Base-by-base conservation (phyloP, 2,797 vertebrate species). In the Orientallactaga sibirica region DNA sequence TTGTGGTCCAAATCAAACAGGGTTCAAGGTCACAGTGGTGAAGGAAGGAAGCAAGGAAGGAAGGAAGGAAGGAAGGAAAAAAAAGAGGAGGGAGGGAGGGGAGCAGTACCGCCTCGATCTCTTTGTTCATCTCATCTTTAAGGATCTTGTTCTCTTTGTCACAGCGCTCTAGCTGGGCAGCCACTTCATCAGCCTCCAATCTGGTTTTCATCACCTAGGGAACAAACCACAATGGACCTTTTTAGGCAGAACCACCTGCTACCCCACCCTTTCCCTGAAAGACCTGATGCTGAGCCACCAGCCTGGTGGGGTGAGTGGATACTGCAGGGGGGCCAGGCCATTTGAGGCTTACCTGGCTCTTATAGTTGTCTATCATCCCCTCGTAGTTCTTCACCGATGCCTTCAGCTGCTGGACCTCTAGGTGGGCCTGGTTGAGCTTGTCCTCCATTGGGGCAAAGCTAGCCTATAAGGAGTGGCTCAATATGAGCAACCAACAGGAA, bases 371-470 rank as follows among this genome's bases (percentile, higher is more conserved):
- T 93, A 99, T 98, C 96, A 99, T 97, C 14, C 91, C 98, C 96
- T 99, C 99, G 0, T 99, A 99, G 93, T 99, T 99, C 94, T 98
- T 98, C 91, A 99, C 95, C 7, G 99, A 99, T 9, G 94, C 98
- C 97, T 98, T 99, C 89, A 99, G 98, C 96, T 99, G 98, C 93
- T 99, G 98, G 55, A 99, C 97, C 96, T 99, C 99, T 7, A 97
- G 92, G 58, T 99, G 98, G 0, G 99, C 98, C 90, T 98, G 93
- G 15, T 97, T 97, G 95, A 99, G 96, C 90, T 99, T 99, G 90
- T 99, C 99, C 91, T 99, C 99, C 97, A 98, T 97, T 0, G 98
- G 97, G 55, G 97, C 93, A 0, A 98, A 96, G 79, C 97, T 97
- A n/a, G 98, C 98, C 99, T 99, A 93, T 43, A 97, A 85, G 61